Evolutionary conservation across 1,140 invertebrate genomes (phyloP).

Genomic region (Cotesia glomerata): DNA sequence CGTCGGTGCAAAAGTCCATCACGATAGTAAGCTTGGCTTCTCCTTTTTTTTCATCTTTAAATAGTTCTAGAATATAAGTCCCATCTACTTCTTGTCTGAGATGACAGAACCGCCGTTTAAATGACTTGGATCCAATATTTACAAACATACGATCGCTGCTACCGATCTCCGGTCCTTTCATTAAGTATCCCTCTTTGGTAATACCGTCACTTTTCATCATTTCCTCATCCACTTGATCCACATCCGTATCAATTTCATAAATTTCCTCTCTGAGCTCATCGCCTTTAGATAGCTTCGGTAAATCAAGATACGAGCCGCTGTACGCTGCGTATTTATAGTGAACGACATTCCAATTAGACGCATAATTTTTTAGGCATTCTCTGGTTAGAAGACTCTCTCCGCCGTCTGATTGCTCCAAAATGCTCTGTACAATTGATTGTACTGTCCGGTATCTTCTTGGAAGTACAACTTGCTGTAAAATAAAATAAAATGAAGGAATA

Average conservation of each 20-base stretch:
- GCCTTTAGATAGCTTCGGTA: slow-evolving; percentile 74
- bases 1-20: slow-evolving; percentile 90
- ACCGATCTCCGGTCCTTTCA: slow-evolving; percentile 87
- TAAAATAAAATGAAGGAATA: slow-evolving; percentile 15
- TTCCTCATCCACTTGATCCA: slow-evolving; percentile 79
- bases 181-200: slow-evolving; percentile 86
- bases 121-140: slow-evolving; percentile 86
- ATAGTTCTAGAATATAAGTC: slow-evolving; percentile 88
- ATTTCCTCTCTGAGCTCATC: slow-evolving; percentile 80
- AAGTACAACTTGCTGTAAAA: slow-evolving; percentile 75
- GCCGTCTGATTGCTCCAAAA: slow-evolving; percentile 47
- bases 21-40: slow-evolving; percentile 91
- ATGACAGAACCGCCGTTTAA: slow-evolving; percentile 89
- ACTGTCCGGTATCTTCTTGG: slow-evolving; percentile 80
- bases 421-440: slow-evolving; percentile 69
- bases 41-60: slow-evolving; percentile 90
- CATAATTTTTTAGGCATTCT: slow-evolving; percentile 87
- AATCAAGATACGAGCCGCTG: slow-evolving; percentile 81
- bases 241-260: slow-evolving; percentile 86
- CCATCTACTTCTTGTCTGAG: slow-evolving; percentile 88
- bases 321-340: slow-evolving; percentile 88
- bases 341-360: slow-evolving; percentile 84
- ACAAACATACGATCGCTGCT: slow-evolving; percentile 82
- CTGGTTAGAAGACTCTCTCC: slow-evolving; percentile 76
- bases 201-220: slow-evolving; percentile 72